A percentile compares a stretch with the other conserved stretches of the same genome.
Evolutionary conservation across 2,888 invertebrate genomes (phyloP).

Genomic region (Conomelus anceps): DNA sequence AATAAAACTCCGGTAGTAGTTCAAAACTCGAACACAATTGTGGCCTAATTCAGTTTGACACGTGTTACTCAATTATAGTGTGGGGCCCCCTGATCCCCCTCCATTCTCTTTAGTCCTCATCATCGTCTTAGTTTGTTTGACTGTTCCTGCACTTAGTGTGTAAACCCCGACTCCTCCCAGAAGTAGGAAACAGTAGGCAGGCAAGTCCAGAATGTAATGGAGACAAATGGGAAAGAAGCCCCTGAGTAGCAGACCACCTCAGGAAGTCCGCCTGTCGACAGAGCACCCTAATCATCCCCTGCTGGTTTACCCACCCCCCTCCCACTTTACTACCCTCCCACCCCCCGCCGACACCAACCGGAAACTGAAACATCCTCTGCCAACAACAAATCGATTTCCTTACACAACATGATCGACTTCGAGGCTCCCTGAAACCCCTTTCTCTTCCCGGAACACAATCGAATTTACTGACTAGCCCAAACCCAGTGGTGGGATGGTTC

Average conservation of each 20-base stretch:
- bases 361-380: background rate
- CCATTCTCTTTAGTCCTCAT: background rate
- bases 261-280: background rate
- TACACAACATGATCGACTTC: background rate
- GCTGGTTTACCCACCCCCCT: background rate
- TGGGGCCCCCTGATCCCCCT: background rate
- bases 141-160: too few relatives aligned
- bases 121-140: too few relatives aligned
- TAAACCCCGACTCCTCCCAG: too few relatives aligned
- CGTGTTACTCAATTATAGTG: background rate
- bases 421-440: too few relatives aligned
- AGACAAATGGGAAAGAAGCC: background rate
- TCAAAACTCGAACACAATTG: too few relatives aligned
- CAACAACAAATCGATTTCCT: background rate
- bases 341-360: background rate
- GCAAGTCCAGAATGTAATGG: background rate
- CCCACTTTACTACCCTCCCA: too few relatives aligned
- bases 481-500: too few relatives aligned
- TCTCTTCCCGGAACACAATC: background rate
- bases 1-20: too few relatives aligned
- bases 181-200: background rate
- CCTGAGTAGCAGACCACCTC: background rate
- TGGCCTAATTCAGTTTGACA: background rate
- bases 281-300: background rate
- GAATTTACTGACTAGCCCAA: background rate